Evolutionary conservation across 2,888 invertebrate species (phyloP), one percentile per base, ranked within the genome.

Genomic region (Drosophila yooni): DNA sequence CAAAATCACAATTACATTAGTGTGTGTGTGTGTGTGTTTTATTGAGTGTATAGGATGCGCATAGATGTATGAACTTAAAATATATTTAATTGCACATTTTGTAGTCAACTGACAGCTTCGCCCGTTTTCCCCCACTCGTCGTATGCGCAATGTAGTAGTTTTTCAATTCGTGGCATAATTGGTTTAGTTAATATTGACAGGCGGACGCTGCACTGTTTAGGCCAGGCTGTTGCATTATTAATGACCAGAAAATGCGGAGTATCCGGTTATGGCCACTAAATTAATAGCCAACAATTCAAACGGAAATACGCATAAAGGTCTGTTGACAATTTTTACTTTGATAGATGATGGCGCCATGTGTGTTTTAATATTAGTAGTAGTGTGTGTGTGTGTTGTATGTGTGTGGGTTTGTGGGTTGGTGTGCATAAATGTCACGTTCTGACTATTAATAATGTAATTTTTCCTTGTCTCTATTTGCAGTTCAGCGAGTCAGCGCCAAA

Each of bases 221-320:
- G 13, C 68, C 58, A 73, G 90, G 83, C 87, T 87, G 87, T 88
- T 87, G 87, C 90, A 89, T 88, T 87, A 87, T 90, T 88, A 88
- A 87, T 87, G 83, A 64, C 72, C 73, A 72, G 52, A 60, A 63
- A 83, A 70, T 77, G 70, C 54, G 46, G 56, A 58, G 48, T 69
- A 82, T 89, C 90, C 88, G 88, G 54, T 56, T 70, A 38, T 54
- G 51, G 57, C 58, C 70, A 74, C 60, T 79, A 65, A 79, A 82
- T 82, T 74, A 84, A 82, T 84, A 70, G 85, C 70, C 79, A 67
- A 79, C 84, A 82, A 76, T 82, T 87, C 75, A 78, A 46, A 71
- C 88, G 88, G 88, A 88, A 88, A 88, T 79, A 60, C 81, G 69
- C 61, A 63, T 59, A 79, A 66, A 82, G 66, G 83, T 88, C 62